Percentiles rank a stretch among this genome's conserved stretches.
phyloP scores from a whole-genome alignment of 2,888 invertebrate genomes.

The Spicauda simplicius region DNA sequence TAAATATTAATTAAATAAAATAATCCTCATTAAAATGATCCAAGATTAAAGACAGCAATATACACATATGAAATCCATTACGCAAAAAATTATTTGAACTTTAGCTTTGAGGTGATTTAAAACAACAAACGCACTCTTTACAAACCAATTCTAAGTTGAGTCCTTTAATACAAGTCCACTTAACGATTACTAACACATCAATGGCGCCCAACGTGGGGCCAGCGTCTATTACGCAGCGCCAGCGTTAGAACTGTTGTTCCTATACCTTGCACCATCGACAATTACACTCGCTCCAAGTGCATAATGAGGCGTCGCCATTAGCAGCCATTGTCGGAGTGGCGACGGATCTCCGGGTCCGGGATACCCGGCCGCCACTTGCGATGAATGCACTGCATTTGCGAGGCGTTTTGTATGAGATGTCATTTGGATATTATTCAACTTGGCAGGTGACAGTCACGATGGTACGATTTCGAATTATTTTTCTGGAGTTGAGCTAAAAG shows the following conservation, averaged over 20 bases:
- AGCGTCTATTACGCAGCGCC: neutral
- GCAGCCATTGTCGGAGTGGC: slow-evolving; percentile 66
- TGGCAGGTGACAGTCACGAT: slow-evolving; percentile 27
- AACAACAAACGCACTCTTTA: no score
- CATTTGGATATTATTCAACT: slow-evolving; percentile 12
- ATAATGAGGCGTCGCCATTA: slow-evolving; percentile 72
- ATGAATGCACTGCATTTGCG: slow-evolving; percentile 26
- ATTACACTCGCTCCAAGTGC: slow-evolving; percentile 47
- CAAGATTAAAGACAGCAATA: no score
- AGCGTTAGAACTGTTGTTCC: slow-evolving; percentile 29
- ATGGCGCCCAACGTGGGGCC: slow-evolving; percentile 23
- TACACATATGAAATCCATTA: no score
- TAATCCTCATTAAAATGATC: no score
- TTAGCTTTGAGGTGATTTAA: no score
- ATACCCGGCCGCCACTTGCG: slow-evolving; percentile 23
- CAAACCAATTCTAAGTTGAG: no score
- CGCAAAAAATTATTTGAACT: no score
- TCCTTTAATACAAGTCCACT: no score
- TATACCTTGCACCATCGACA: slow-evolving; percentile 35
- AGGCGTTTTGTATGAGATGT: slow-evolving; percentile 20
- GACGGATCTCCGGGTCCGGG: slow-evolving; percentile 52
- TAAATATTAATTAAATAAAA: no score
- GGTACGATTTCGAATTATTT: neutral
- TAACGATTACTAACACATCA: neutral
- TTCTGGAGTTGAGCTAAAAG: no score